phyloP scores from a whole-genome alignment of 2,113 vertebrate genomes.

The Lycaon pictus region DNA sequence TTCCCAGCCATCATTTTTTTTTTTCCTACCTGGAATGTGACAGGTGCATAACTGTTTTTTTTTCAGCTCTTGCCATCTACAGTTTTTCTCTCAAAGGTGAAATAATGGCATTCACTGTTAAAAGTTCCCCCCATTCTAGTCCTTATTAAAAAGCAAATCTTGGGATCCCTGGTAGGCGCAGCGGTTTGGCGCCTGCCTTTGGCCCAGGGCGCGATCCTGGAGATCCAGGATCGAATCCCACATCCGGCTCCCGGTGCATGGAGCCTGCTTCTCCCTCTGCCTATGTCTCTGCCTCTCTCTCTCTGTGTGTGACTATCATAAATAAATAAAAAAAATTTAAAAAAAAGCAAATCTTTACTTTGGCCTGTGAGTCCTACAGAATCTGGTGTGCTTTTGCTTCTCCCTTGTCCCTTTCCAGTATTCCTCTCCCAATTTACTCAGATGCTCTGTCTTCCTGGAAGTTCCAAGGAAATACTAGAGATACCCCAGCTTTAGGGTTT shows the following conservation, averaged over 20 bases:
- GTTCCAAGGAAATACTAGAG: background rate
- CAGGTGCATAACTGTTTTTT: background rate
- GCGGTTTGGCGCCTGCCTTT: too few relatives aligned
- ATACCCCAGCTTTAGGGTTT: rapidly evolving
- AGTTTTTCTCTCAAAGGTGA: background rate
- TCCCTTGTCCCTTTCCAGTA: background rate
- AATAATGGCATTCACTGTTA: background rate
- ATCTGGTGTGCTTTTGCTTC: background rate
- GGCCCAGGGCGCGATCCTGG: too few relatives aligned
- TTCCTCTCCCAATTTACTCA: background rate
- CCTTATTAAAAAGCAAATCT: background rate
- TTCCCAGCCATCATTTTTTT: background rate
- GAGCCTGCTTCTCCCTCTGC: too few relatives aligned
- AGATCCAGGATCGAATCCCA: too few relatives aligned
- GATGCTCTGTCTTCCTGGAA: background rate
- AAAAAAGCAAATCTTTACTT: background rate
- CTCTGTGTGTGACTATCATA: too few relatives aligned
- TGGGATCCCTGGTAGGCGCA: background rate
- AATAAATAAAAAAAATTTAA: too few relatives aligned
- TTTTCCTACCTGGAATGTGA: background rate
- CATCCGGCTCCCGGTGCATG: too few relatives aligned
- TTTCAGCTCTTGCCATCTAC: background rate
- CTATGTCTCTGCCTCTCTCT: too few relatives aligned
- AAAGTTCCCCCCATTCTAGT: background rate
- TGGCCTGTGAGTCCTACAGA: background rate